phyloP scores from a whole-genome alignment of 2,888 invertebrate species.

The Noctua fimbriata region DNA sequence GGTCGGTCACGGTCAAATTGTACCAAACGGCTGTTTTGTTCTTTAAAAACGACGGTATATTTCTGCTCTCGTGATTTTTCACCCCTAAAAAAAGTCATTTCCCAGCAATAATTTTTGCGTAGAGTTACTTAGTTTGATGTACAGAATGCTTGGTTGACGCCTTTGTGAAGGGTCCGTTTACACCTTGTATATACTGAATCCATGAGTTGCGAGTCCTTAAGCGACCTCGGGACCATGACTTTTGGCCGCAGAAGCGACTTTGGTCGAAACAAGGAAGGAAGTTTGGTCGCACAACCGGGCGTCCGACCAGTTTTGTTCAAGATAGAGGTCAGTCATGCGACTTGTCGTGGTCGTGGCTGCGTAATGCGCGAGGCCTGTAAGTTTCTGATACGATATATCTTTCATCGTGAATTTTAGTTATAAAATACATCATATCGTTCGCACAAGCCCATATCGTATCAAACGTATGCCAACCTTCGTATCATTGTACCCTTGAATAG shows the following conservation, averaged over 20 bases:
- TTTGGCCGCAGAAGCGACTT: background rate
- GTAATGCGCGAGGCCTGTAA: background rate
- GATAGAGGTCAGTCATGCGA: background rate
- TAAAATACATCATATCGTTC: constrained; percentile 2
- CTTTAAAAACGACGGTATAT: background rate
- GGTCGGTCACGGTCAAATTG: background rate
- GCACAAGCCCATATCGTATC: constrained; percentile 15
- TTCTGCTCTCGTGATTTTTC: background rate
- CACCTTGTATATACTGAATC: background rate
- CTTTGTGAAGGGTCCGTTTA: no score
- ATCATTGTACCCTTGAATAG: constrained; percentile 47
- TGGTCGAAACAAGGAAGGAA: background rate
- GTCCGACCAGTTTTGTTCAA: background rate
- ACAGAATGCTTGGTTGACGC: no score
- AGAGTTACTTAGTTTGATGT: no score
- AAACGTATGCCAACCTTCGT: constrained; percentile 19
- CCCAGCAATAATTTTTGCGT: no score
- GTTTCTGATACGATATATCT: background rate
- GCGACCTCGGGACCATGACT: background rate
- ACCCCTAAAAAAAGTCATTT: no score
- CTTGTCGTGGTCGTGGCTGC: background rate
- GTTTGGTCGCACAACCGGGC: background rate
- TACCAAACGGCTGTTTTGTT: background rate
- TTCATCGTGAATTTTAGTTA: background rate
- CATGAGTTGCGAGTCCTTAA: no score